phyloP scores from a whole-genome alignment of 2,888 invertebrate species.

The Heliconius erato region DNA sequence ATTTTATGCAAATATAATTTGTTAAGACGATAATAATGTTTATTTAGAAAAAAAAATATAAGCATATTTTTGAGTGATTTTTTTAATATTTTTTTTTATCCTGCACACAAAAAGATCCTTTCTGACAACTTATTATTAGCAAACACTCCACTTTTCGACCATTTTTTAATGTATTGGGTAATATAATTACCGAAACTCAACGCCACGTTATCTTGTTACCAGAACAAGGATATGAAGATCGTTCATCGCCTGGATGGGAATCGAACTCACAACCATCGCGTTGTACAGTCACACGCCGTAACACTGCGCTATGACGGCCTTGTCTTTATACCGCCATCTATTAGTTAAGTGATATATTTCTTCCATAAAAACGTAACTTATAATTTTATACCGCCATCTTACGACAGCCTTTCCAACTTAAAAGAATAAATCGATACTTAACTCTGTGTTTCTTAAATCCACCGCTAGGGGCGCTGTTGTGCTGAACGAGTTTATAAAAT shows the following conservation, averaged over 20 bases:
- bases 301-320: neutral
- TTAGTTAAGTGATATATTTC: slow-evolving; percentile 8
- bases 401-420: slow-evolving; percentile 16
- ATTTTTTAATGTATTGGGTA: neutral
- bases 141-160: neutral
- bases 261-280: neutral
- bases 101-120: no score
- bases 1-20: neutral
- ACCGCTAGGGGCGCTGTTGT: slow-evolving; percentile 36
- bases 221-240: neutral
- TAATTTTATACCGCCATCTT: slow-evolving; percentile 29
- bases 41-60: no score
- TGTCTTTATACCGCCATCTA: slow-evolving; percentile 31
- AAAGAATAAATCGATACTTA: slow-evolving; percentile 26
- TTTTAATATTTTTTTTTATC: no score
- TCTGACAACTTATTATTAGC: no score
- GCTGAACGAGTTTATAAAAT: slow-evolving; percentile 17
- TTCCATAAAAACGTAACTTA: neutral
- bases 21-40: no score
- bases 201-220: neutral
- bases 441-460: neutral
- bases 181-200: neutral
- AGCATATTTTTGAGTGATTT: no score
- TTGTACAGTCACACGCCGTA: no score
- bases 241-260: neutral